A percentile compares a stretch with the other conserved stretches of the same genome.
phyloP scores from a whole-genome alignment of 2,888 invertebrate genomes.

The Perizoma flavofasciatum region DNA sequence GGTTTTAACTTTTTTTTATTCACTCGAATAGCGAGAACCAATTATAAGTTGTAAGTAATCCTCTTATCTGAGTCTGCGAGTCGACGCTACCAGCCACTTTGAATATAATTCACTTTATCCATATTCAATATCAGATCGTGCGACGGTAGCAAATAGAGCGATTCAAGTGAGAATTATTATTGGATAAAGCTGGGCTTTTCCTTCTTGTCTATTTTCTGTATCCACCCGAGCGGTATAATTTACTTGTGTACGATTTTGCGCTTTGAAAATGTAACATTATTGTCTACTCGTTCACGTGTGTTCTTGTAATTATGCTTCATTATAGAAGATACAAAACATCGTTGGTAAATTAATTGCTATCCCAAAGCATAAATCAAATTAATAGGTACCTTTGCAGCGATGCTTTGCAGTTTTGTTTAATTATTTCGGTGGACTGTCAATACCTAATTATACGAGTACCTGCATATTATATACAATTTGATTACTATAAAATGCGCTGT shows the following conservation, averaged over 20 bases:
- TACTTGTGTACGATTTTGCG: constrained; percentile 68
- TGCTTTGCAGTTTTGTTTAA: too few relatives aligned
- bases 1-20: constrained; percentile 60
- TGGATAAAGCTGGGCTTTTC: constrained; percentile 76
- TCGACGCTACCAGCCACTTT: constrained; percentile 71
- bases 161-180: constrained; percentile 82
- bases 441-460: too few relatives aligned
- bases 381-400: too few relatives aligned
- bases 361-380: too few relatives aligned
- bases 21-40: constrained; percentile 75
- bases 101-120: constrained; percentile 81
- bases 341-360: too few relatives aligned
- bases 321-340: too few relatives aligned
- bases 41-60: constrained; percentile 82
- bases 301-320: not conserved
- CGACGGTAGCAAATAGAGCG: constrained; percentile 80
- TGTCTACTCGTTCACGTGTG: not conserved
- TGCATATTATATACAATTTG: too few relatives aligned
- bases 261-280: constrained; percentile 51
- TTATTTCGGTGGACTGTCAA: too few relatives aligned
- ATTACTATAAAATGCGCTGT: too few relatives aligned
- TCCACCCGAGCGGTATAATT: constrained; percentile 69
- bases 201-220: constrained; percentile 74
- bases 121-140: constrained; percentile 82
- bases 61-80: constrained; percentile 73